Conservation (phyloP, 2,888 invertebrate species). For the Cheilosia impressa region DNA sequence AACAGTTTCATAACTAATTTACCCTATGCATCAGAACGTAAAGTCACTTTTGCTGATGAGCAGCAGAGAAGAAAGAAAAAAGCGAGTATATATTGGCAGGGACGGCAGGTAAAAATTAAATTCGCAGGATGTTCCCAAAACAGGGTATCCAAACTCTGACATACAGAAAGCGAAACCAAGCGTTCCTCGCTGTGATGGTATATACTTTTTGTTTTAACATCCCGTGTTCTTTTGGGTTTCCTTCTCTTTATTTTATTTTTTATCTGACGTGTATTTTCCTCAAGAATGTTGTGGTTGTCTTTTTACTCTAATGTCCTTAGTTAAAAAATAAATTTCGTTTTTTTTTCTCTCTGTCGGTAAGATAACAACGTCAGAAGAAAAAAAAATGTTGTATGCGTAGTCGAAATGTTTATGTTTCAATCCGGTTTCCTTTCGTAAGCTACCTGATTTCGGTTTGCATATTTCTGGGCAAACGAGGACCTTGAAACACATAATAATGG, state of each 20-base stretch:
- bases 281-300: slow-evolving; percentile 25
- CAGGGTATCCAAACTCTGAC: slow-evolving; percentile 32
- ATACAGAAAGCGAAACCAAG: slow-evolving; percentile 58
- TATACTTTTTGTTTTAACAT: slow-evolving; percentile 8
- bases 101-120: slow-evolving; percentile 44
- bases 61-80: slow-evolving; percentile 4
- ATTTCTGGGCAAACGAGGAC: slow-evolving; percentile 17
- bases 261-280: background rate
- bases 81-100: slow-evolving; percentile 11
- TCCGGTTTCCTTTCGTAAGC: slow-evolving; percentile 7
- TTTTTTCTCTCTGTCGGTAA: slow-evolving; percentile 13
- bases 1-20: background rate
- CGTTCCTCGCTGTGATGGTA: slow-evolving; percentile 14
- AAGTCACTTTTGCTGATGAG: slow-evolving; percentile 2
- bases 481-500: slow-evolving; percentile 39
- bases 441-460: slow-evolving; percentile 43
- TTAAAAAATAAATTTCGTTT: slow-evolving; percentile 1
- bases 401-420: slow-evolving; percentile 41
- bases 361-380: background rate
- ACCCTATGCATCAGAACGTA: background rate
- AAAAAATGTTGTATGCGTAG: slow-evolving; percentile 1
- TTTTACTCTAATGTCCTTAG: slow-evolving; percentile 10
- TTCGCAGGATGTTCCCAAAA: slow-evolving; percentile 20
- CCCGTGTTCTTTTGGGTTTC: slow-evolving; percentile 33
- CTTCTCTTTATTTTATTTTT: slow-evolving; percentile 13